phyloP scores from a whole-genome alignment of 2,888 invertebrate species.

The Ophonus ardosiacus region DNA sequence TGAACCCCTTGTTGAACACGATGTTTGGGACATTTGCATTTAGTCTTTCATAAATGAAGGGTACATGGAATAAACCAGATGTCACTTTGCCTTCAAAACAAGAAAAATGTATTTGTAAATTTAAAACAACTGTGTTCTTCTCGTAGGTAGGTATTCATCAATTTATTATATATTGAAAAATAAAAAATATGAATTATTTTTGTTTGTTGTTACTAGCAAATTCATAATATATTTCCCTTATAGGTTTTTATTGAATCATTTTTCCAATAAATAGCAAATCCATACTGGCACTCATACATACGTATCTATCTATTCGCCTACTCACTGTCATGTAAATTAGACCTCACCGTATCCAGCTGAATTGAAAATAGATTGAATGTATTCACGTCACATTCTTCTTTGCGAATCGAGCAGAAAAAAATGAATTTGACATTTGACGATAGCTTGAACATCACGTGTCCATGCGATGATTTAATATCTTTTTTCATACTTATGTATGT shows the following conservation, averaged over 20 bases:
- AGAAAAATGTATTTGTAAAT: too few species aligned
- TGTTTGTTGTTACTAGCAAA: too few species aligned
- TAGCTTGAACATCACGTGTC: not conserved
- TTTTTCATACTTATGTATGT: not conserved
- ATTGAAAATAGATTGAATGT: constrained; percentile 14
- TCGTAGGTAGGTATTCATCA: too few species aligned
- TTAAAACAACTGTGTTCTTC: too few species aligned
- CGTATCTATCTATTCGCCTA: not conserved
- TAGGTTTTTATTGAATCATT: not conserved
- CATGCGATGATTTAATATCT: not conserved
- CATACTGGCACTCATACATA: not conserved
- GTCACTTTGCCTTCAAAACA: too few species aligned
- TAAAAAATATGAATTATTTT: too few species aligned
- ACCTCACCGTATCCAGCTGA: not conserved
- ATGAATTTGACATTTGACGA: constrained; percentile 31
- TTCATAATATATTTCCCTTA: too few species aligned
- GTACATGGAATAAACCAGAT: too few species aligned
- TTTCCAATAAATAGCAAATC: not conserved
- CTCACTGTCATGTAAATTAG: constrained; percentile 18
- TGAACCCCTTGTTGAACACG: too few species aligned
- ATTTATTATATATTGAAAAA: too few species aligned
- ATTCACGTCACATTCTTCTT: constrained; percentile 5
- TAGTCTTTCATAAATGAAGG: too few species aligned
- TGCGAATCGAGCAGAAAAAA: constrained; percentile 11
- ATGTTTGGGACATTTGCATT: too few species aligned